Conservation (phyloP, 1,140 invertebrate species). For the Achatina immaculata region DNA sequence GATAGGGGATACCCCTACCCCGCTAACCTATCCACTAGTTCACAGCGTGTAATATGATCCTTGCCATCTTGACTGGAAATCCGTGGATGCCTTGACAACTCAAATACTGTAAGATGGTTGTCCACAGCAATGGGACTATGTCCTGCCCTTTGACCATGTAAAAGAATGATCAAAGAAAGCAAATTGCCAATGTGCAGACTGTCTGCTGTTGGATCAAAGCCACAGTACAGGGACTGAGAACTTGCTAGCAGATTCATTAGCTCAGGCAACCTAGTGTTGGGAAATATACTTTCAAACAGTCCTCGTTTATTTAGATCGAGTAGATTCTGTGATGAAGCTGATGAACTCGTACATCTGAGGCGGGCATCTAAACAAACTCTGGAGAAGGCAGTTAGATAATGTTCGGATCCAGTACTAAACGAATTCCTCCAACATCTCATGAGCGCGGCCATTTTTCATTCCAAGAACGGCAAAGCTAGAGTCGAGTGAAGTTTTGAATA, state of each 20-base stretch:
- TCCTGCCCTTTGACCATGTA: constrained; percentile 93
- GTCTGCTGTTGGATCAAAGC: constrained; percentile 97
- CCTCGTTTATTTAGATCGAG: constrained; percentile 22
- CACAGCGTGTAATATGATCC: no score
- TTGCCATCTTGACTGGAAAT: no score
- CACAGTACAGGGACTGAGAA: constrained; percentile 87
- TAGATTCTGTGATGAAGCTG: constrained; percentile 1
- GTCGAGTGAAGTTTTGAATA: constrained; percentile 2
- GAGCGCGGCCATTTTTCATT: constrained; percentile 15
- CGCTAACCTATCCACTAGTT: no score
- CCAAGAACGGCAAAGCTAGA: background rate
- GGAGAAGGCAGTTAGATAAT: background rate
- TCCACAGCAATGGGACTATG: constrained; percentile 88
- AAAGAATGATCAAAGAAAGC: constrained; percentile 88
- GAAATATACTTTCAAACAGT: constrained; percentile 28
- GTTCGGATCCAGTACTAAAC: background rate
- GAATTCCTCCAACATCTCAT: background rate
- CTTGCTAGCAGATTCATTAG: constrained; percentile 77
- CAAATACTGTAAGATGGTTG: no score
- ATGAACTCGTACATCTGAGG: background rate
- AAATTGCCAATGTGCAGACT: constrained; percentile 97
- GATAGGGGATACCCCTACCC: no score
- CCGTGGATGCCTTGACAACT: no score
- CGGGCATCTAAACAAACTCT: background rate
- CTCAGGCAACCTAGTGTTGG: constrained; percentile 74